These are phyloP conservation scores for Pammene aurita DNA, from an alignment of 2,888 invertebrate genomes.

Conservation along the genomic window DNA sequence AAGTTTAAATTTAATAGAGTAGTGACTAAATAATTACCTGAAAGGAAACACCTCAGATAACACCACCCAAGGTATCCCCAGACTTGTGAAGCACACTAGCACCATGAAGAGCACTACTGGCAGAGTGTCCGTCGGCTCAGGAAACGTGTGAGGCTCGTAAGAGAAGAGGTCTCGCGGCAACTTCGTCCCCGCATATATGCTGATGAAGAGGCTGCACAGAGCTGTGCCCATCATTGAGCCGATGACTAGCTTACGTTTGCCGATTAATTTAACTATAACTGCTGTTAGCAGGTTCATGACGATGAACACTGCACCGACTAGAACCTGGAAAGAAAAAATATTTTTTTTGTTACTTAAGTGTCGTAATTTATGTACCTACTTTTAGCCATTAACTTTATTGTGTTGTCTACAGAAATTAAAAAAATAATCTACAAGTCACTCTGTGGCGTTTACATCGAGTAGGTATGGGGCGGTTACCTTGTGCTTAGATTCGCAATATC, in stretches of 20 bases:
- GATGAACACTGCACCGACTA: constrained; percentile 67
- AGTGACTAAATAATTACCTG: constrained; percentile 72
- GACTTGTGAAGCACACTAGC: constrained; percentile 65
- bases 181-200: constrained; percentile 61
- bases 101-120: constrained; percentile 72
- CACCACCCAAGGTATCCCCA: constrained; percentile 82
- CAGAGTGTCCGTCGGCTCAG: constrained; percentile 65
- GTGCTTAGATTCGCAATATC: too few relatives aligned
- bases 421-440: too few relatives aligned
- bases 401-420: neutral
- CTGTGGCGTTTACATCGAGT: too few relatives aligned
- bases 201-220: constrained; percentile 62
- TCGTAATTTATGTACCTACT: neutral
- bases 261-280: constrained; percentile 63
- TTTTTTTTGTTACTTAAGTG: too few relatives aligned
- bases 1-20: too few relatives aligned
- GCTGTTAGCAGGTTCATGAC: constrained; percentile 69
- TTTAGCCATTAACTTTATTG: neutral
- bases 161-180: constrained; percentile 65
- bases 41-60: constrained; percentile 84
- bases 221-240: constrained; percentile 64
- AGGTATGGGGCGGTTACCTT: too few relatives aligned
- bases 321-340: constrained; percentile 59
- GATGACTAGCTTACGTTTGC: constrained; percentile 71
- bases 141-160: constrained; percentile 67